These are phyloP conservation scores for Lates calcarifer DNA, from an alignment of 2,113 vertebrate genomes.

Conservation along the genomic window DNA sequence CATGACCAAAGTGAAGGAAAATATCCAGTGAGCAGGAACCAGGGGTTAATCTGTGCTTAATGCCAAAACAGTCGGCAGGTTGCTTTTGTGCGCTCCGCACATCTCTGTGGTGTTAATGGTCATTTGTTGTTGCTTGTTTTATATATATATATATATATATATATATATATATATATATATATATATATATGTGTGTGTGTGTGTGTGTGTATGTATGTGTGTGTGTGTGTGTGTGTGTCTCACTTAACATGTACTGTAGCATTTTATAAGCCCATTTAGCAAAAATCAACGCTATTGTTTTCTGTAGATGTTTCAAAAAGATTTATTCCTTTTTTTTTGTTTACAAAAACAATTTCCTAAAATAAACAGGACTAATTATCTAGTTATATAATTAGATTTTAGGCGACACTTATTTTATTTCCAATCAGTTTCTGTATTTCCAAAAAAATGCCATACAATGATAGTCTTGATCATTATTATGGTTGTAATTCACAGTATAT, in stretches of 20 bases:
- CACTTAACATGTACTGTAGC: not conserved
- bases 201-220: too few species aligned
- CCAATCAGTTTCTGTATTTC: too few species aligned
- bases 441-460: not conserved
- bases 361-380: not conserved
- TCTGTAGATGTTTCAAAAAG: not conserved
- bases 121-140: too few species aligned
- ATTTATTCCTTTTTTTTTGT: not conserved
- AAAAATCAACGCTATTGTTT: not conserved
- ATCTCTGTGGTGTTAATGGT: not conserved
- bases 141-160: too few species aligned
- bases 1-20: slow-evolving; percentile 70
- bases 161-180: too few species aligned
- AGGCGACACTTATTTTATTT: too few species aligned
- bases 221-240: too few species aligned
- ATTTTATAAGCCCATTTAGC: not conserved
- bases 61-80: slow-evolving; percentile 76
- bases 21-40: slow-evolving; percentile 64
- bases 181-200: too few species aligned
- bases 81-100: slow-evolving; percentile 4
- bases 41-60: slow-evolving; percentile 74
- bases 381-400: not conserved
- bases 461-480: not conserved
- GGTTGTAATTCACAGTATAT: not conserved
- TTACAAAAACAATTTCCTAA: too few species aligned